Evolutionary conservation across 1,140 invertebrate species (phyloP).

Genomic region (Nilaparvata lugens): DNA sequence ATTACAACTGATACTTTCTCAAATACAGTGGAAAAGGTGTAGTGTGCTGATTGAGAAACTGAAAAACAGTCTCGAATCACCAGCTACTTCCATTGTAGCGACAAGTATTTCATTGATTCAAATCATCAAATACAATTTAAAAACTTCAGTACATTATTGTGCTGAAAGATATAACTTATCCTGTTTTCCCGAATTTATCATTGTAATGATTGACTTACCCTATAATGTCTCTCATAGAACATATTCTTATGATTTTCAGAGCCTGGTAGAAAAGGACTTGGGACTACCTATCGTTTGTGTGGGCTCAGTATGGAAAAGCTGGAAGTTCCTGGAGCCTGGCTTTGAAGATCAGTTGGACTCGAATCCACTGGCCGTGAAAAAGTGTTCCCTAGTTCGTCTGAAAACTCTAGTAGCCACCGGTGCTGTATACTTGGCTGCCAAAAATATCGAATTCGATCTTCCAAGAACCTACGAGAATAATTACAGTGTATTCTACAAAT

Average conservation of each 20-base stretch:
- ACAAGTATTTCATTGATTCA: too few relatives aligned
- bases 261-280: conserved; percentile 42
- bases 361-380: conserved; percentile 31
- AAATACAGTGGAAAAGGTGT: too few relatives aligned
- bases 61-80: too few relatives aligned
- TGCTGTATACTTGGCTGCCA: conserved; percentile 63
- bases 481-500: conserved; percentile 42
- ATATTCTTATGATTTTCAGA: conserved; percentile 27
- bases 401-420: conserved; percentile 58
- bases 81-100: too few relatives aligned
- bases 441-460: conserved; percentile 41
- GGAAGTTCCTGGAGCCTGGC: conserved; percentile 65
- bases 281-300: conserved; percentile 82
- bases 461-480: conserved; percentile 45
- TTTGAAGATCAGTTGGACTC: conserved; percentile 48
- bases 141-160: too few relatives aligned
- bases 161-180: too few relatives aligned
- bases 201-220: not conserved
- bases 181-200: not conserved
- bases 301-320: conserved; percentile 94
- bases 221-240: not conserved
- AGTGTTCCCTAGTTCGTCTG: conserved; percentile 53
- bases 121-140: too few relatives aligned
- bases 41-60: too few relatives aligned
- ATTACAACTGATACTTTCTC: too few relatives aligned